phyloP scores from a whole-genome alignment of 2,113 vertebrate genomes.

The Siniperca chuatsi region DNA sequence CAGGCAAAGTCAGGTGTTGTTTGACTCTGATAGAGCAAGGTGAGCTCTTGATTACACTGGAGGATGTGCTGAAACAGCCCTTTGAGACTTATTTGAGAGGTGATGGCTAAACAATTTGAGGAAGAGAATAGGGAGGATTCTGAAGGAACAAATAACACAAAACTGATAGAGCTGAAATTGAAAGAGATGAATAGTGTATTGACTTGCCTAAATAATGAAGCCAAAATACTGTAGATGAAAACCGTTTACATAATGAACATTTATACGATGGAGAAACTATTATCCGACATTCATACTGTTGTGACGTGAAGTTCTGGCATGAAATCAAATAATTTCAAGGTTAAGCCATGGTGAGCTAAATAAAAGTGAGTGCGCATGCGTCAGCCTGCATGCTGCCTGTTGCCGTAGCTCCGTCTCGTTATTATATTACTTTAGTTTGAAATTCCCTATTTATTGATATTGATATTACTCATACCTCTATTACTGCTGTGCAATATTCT shows the following conservation, averaged over 20 bases:
- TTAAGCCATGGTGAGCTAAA: neutral
- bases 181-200: slow-evolving; percentile 6
- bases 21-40: neutral
- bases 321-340: neutral
- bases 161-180: slow-evolving; percentile 5
- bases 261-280: neutral
- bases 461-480: no score
- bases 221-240: slow-evolving; percentile 4
- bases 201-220: neutral
- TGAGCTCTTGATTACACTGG: slow-evolving; percentile 3
- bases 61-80: slow-evolving; percentile 1
- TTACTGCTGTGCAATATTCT: no score
- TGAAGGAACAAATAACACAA: neutral
- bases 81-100: slow-evolving; percentile 17
- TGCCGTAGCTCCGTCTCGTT: no score
- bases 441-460: no score
- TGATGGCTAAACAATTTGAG: slow-evolving; percentile 23
- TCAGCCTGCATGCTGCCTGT: no score
- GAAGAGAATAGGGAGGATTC: slow-evolving; percentile 14
- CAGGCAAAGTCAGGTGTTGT: neutral
- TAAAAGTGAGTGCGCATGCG: neutral
- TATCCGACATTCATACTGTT: neutral
- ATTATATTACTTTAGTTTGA: no score
- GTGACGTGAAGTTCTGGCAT: neutral
- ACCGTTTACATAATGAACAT: neutral